Evolutionary conservation across 2,888 invertebrate species (phyloP), one percentile per base, ranked within the genome.

Genomic region (Laothoe populi): DNA sequence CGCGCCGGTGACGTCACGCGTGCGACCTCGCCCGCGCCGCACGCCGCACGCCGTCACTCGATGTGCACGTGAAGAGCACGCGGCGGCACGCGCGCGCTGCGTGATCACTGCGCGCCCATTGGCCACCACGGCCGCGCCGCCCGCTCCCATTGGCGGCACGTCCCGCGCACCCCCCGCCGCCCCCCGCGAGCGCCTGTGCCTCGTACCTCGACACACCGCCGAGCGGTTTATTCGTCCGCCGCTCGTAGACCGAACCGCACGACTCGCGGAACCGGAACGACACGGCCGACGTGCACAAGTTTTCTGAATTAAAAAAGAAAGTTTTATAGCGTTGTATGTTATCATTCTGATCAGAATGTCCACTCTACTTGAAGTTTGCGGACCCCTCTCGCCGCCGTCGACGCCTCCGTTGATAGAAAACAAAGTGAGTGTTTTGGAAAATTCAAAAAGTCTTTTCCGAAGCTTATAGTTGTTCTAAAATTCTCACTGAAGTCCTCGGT

Each of bases 21-120:
- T 82, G 86, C 93, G 94, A 94, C 88, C 92, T 86, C 88, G 81
- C 76, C 44, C 76, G 57, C 72, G 97, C 97, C 97, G 97, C 94
- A 48, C 72, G 97, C 97, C 97, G 97, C 94, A 95, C 95, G 90
- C 87, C 86, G 94, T 94, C 96, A 96, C 95, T 93, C 95, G 88
- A 87, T 87, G 95, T 94, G 94, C 97, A 97, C 97, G 97, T 97
- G 97, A 96, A 96, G 95, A 95, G 83, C 95, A 95, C 94, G 95
- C 95, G 91, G 88, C 85, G 94, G 94, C 97, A 97, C 96, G 97
- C 96, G 94, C 92, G 87, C 87, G 90, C 90, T 94, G 96, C 95
- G 95, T 97, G 97, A 95, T 94, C 94, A 82, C 81, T 70, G 60
- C 66, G 60, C 77, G 70, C 78, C 81, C 81, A 96, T 96, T 96